Base-by-base conservation (phyloP, 2,888 invertebrate species). In the Philaethria dido region DNA sequence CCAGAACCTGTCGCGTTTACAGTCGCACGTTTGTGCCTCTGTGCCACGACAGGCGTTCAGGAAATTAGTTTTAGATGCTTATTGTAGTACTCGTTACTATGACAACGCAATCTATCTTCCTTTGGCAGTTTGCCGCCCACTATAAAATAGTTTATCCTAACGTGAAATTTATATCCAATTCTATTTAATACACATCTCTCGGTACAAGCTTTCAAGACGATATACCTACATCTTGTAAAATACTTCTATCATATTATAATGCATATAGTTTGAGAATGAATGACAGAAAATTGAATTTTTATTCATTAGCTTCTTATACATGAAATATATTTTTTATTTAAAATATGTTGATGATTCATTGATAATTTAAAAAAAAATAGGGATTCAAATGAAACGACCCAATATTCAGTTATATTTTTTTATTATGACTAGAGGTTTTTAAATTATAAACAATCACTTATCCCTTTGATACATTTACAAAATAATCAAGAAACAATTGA, bases 391-490 rank as follows among this genome's bases (percentile, higher is more conserved):
- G 69, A 85, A 86, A 86, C 78, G 20, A 79, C 73, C 64, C 73
- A 72, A 73, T 82, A 74, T 74, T 91, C 85, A 78, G 82, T 91
- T 88, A 88, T 88, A 88, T 88, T 87, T 88, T 48, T 93, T 94
- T 94, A 94, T 94, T 94, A 93, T 94, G 94, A 94, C 94, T 94
- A 94, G 94, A 94, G 94, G 94, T 94, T 93, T 94, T 94, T 93
- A 93, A 93, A 86, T 94, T 94, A 94, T 93, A 94, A 94, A 91
- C 85, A 89, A 89, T 84, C 79, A 79, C 81, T 84, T 78, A 84
- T 83, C 78, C 78, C 81, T 84, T 84, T 80, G 75, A 74, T 79
- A 79, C 72, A 79, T 78, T 84, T 80, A 86, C 87, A 89, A 88
- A 88, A 89, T 87, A 86, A 86, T 78, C 80, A 74, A 33, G 82